Percentiles rank a stretch among this genome's conserved stretches.
phyloP scores from a whole-genome alignment of 2,797 vertebrate genomes.

The Urophycis tenuis region DNA sequence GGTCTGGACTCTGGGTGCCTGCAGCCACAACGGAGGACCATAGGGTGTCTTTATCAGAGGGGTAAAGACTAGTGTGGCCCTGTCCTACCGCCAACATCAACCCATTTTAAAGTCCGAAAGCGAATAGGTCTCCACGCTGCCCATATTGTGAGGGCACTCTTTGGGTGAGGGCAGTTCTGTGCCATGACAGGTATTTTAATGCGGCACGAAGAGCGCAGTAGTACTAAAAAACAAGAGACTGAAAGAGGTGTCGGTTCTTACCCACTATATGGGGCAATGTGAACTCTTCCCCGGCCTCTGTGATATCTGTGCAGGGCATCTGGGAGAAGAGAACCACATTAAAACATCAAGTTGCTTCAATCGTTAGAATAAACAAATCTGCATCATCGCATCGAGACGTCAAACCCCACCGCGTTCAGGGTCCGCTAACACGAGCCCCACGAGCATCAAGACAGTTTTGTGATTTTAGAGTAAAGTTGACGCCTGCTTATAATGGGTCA shows the following conservation, averaged over 20 bases:
- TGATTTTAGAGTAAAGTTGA: not conserved
- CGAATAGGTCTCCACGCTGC: too few relatives aligned
- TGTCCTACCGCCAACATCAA: not conserved
- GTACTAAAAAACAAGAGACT: not conserved
- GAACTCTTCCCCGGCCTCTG: conserved; percentile 54
- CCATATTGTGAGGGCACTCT: too few relatives aligned
- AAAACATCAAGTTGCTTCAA: not conserved
- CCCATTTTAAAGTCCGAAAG: not conserved
- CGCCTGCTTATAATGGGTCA: not conserved
- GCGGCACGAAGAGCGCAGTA: too few relatives aligned
- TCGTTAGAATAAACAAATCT: not conserved
- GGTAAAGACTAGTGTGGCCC: not conserved
- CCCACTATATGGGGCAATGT: conserved; percentile 58
- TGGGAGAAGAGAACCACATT: conserved; percentile 4
- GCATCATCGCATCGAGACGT: not conserved
- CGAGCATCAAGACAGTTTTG: not conserved
- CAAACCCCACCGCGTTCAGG: too few relatives aligned
- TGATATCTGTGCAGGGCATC: conserved; percentile 65
- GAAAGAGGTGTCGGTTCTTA: conserved; percentile 23
- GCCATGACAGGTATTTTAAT: too few relatives aligned
- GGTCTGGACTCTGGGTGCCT: conserved; percentile 83
- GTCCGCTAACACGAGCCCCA: too few relatives aligned
- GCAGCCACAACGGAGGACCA: conserved; percentile 10
- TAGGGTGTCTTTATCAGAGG: not conserved
- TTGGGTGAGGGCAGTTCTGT: too few relatives aligned